Percentiles rank a stretch among this genome's conserved stretches.
phyloP scores from a whole-genome alignment of 2,888 invertebrate genomes.

The Latheticus oryzae region DNA sequence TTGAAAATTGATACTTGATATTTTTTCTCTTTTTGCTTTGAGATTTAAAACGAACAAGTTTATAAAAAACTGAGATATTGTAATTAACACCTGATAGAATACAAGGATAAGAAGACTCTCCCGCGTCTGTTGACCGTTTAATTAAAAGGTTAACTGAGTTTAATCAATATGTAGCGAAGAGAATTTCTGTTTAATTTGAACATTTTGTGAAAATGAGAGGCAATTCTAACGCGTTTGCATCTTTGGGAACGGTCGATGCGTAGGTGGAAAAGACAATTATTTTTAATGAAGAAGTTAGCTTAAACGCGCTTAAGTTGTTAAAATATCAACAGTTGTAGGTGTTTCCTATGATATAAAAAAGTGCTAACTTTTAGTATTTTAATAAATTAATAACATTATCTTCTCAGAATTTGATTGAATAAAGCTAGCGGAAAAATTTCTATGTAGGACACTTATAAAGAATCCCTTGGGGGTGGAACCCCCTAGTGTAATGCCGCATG shows the following conservation, averaged over 20 bases:
- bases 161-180: constrained; percentile 37
- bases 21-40: no score
- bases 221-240: constrained; percentile 12
- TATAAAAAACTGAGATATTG: no score
- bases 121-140: constrained; percentile 40
- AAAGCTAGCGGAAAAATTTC: no score
- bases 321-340: constrained; percentile 1
- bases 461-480: no score
- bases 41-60: no score
- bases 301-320: constrained; percentile 18
- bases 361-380: no score
- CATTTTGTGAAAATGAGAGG: constrained; percentile 26
- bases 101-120: constrained; percentile 19
- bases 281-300: constrained; percentile 29
- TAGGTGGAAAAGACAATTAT: constrained; percentile 27
- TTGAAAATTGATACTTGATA: no score
- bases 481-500: no score
- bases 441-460: no score
- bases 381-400: constrained; percentile 28
- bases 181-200: constrained; percentile 26
- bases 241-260: constrained; percentile 10
- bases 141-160: constrained; percentile 39
- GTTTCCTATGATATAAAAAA: no score
- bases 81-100: constrained; percentile 13
- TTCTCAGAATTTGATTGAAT: no score